Percentiles rank a stretch among this genome's conserved stretches.
Conservation (phyloP, 1,140 invertebrate species). For the Neodiprion fabricii region DNA sequence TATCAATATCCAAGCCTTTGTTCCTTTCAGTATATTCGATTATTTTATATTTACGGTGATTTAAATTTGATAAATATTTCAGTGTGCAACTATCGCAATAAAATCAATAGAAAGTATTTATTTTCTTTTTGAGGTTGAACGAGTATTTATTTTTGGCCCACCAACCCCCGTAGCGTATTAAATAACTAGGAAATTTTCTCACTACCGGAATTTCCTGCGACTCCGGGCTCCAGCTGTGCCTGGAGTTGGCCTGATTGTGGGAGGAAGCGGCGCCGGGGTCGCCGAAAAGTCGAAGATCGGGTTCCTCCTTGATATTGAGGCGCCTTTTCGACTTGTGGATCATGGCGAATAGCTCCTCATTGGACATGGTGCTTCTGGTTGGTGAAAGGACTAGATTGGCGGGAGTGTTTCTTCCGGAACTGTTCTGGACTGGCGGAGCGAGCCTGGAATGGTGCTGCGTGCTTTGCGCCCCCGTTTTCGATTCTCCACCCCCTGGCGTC, state of each 20-base stretch:
- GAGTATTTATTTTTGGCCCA: neutral
- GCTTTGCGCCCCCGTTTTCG: conserved; percentile 43
- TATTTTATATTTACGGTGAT: too few relatives aligned
- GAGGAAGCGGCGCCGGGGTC: conserved; percentile 11
- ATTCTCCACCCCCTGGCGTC: conserved; percentile 41
- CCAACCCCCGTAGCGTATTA: conserved; percentile 25
- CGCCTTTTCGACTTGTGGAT: conserved; percentile 81
- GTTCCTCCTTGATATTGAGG: conserved; percentile 70
- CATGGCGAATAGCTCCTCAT: conserved; percentile 77
- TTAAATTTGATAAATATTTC: too few relatives aligned
- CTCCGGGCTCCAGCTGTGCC: conserved; percentile 58
- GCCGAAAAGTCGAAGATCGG: conserved; percentile 37
- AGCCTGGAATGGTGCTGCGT: conserved; percentile 31
- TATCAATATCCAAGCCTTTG: too few relatives aligned
- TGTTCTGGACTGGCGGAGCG: neutral
- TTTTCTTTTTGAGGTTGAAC: too few relatives aligned
- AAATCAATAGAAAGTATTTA: too few relatives aligned
- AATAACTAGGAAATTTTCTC: conserved; percentile 1
- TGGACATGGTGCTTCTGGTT: conserved; percentile 76
- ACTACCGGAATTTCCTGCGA: conserved; percentile 48
- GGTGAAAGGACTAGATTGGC: conserved; percentile 65
- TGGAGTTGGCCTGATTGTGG: conserved; percentile 42
- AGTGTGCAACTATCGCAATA: too few relatives aligned
- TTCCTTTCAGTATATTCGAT: too few relatives aligned
- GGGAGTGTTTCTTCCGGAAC: conserved; percentile 41